phyloP scores from a whole-genome alignment of 1,140 invertebrate genomes.

The Meloidogyne floridensis region DNA sequence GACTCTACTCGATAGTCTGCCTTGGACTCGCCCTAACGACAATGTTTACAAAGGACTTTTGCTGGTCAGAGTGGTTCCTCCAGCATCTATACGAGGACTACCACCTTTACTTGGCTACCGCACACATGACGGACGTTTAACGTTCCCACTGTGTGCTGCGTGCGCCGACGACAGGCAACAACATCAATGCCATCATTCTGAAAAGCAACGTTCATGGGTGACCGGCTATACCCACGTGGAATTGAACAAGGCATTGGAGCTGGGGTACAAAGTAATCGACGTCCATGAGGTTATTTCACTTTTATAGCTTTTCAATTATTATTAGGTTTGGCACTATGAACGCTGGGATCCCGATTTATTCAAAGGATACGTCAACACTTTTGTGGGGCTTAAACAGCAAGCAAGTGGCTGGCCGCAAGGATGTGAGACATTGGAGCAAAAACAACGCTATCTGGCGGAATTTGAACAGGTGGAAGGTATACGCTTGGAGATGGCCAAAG shows the following conservation, averaged over 20 bases:
- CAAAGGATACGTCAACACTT: not conserved
- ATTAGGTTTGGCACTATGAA: conserved; percentile 14
- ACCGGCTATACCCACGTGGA: conserved; percentile 3
- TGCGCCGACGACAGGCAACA: conserved; percentile 15
- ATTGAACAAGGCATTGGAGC: conserved; percentile 10
- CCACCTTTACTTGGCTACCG: not conserved
- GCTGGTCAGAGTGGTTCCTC: not conserved
- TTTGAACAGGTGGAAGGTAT: not conserved
- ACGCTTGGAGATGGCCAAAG: not conserved
- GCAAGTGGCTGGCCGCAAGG: no score
- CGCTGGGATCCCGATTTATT: conserved; percentile 8
- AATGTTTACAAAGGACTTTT: not conserved
- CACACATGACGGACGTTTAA: conserved; percentile 15
- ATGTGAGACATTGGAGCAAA: no score
- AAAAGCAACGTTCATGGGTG: conserved; percentile 13
- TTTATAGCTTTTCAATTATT: no score
- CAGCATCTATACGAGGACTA: not conserved
- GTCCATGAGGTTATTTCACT: not conserved
- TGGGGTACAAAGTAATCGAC: conserved; percentile 2
- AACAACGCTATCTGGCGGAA: not conserved
- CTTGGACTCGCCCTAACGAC: not conserved
- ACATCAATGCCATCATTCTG: not conserved
- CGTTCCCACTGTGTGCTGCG: conserved; percentile 6
- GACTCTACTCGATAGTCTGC: not conserved
- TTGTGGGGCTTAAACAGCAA: no score